Base-by-base conservation (phyloP, 2,113 vertebrate species). In the Limanda limanda region DNA sequence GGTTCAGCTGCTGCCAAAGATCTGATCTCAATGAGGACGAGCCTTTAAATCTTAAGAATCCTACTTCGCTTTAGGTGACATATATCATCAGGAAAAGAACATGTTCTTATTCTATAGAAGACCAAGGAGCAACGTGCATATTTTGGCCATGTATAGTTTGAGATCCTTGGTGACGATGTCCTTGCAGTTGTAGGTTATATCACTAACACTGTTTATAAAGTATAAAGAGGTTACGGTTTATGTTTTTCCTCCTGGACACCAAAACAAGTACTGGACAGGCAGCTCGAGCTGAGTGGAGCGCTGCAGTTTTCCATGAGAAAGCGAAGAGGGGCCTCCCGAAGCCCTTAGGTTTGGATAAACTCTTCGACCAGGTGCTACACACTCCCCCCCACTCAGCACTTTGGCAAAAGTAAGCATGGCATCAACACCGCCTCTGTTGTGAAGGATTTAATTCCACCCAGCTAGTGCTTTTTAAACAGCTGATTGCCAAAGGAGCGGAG, bases 341-440 rank as follows among this genome's bases (percentile, higher is more conserved):
- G 73, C 75, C 61, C 58, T 73, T 68, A 64, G 75, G 78, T 74
- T 71, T 72, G 60, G 74, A 71, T 82, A 86, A 75, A 84, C 66
- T 74, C 56, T 71, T 47, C 51, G 4, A 81, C 59, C 73, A 74
- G 79, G 67, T 70, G 78, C 73, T 47, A 45, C 42, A 71, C 25
- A 23, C 60, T 72, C 64, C 65, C 23, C 59, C 74, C 65, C 23
- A 56, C 74, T 85, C 45, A 86, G 76, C 71, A 81, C 72, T 83
- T 74, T 62, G 27, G 57, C 71, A 52, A 74, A 79, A 71, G 59
- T 59, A 63, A 68, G 47, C 51, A 55, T 8, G 45, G 51, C 77
- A 68, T 86, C 61, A 56, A 23, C 24, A 48, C 35, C 56, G 70
- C 27, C 31, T 78, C 57, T 66, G 25, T 71, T 71, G 15, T 77